Base-by-base conservation (phyloP, 2,797 vertebrate genomes). In the Arrhamphus sclerolepis region DNA sequence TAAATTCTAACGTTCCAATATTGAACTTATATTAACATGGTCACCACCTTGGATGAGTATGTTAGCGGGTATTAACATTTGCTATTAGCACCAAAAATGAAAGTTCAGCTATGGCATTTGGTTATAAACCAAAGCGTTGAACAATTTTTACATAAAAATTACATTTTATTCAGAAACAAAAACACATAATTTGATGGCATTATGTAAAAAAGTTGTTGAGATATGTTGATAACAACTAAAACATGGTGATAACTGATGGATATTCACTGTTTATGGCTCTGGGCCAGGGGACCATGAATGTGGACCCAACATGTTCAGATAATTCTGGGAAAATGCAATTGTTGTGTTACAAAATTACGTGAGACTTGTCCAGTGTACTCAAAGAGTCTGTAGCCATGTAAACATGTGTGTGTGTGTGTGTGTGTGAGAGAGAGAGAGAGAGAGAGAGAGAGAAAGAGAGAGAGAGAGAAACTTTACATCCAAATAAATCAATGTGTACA, bases 331-430 rank as follows among this genome's bases (percentile, higher is more conserved):
- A 13, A 20, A 58, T 7, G 44, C 38, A 13, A 16, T 70, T 24
- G 65, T 48, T 66, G 46, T 58, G 22, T 68, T 65, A 69, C 28
- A 69, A 56, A 70, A 71, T 46, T 8, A 66, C 34, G 17, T 18
- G 19, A 63, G 49, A 59, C 66, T 31, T 67, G 51, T 68, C 70
- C 89, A 90, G 89, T 91, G 90, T 91, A 86, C 83, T 89, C 86
- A 86, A 81, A 80, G 79, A 87, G 80, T 86, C 82, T 82, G 84
- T 85, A 46, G 20, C 6, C 43, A 14, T 38, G 13, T 38, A 38
- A 4, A 38, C 34, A 8, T 9, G 31, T 34, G 8, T 38, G 34
- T 31, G 29, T 26, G 24, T 26, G 24, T 26, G 24, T 26, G 2
- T 26, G 24, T 26, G 24, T 26, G 24, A 6, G 24, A 4, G 24